Evolutionary conservation across 2,113 vertebrate species (phyloP), one percentile per base, ranked within the genome.

Genomic region (Coptodon rendalli): DNA sequence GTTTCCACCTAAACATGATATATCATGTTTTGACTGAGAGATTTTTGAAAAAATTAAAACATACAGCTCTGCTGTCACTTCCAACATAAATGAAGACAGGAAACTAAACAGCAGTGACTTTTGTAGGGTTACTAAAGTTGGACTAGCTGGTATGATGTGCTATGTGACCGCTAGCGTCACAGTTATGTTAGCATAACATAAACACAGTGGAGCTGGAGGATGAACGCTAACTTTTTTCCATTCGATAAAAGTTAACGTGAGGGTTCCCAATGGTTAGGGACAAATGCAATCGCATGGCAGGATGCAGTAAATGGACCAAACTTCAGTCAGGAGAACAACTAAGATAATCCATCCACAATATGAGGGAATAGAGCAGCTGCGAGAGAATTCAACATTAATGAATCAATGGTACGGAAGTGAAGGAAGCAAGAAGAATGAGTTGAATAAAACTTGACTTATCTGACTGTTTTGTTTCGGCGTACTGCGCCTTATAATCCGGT

Each of bases 381-480:
- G 2, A 57, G 13, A 57, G 13, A 16, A 57, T 29, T 57, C 24
- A 57, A 57, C 24, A 57, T 57, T 57, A 57, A 57, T 57, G 56
- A 29, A 29, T 29, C 13, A 5, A 57, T 29, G 13, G 13, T 59
- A 59, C 1, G 2, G 56, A 29, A 29, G 56, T 57, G 24, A 16
- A 57, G 56, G 4, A 57, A 57, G 13, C 24, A 16, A 57, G 56
- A 16, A 57, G 56, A 9, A 57, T 57, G 4, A 57, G 24, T 57
- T 57, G 4, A 57, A 57, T 57, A 57, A 57, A 57, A 57, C 24
- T 54, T 54, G 52, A 54, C 52, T 54, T 54, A 54, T 54, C 52
- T 22, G 10, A 12, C 2, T 54, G n/a, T 54, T 54, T 54, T 22
- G n/a, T 54, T 22, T 54, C 3, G n/a, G 3, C 52, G 22, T 54